phyloP scores from a whole-genome alignment of 1,140 invertebrate genomes.

The Plodia interpunctella region DNA sequence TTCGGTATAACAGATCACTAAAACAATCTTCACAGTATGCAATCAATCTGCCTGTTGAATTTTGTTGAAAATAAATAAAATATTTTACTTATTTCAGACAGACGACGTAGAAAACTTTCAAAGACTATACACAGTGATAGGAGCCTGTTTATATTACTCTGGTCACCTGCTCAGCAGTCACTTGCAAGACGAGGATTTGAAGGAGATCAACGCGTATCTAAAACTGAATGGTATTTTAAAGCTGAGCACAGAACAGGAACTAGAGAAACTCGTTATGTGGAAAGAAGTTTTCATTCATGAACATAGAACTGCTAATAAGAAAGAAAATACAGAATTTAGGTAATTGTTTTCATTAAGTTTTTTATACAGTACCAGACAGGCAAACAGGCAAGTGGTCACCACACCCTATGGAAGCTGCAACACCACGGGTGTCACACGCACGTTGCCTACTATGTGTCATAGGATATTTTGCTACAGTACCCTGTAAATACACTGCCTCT shows the following conservation, averaged over 20 bases:
- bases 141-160: conserved; percentile 84
- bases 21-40: too few species aligned
- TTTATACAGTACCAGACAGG: too few species aligned
- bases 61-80: background rate
- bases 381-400: too few species aligned
- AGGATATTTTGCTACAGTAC: too few species aligned
- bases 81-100: conserved; percentile 76
- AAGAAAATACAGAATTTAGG: conserved; percentile 55
- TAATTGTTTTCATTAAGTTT: too few species aligned
- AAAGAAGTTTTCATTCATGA: conserved; percentile 81
- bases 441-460: too few species aligned
- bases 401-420: too few species aligned
- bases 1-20: too few species aligned
- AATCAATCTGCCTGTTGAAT: too few species aligned
- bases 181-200: conserved; percentile 82
- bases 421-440: too few species aligned
- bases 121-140: conserved; percentile 85
- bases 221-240: conserved; percentile 82
- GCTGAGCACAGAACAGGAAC: conserved; percentile 80
- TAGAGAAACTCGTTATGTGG: conserved; percentile 86
- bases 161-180: conserved; percentile 85
- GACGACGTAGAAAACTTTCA: conserved; percentile 88
- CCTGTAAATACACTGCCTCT: too few species aligned
- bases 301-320: conserved; percentile 51
- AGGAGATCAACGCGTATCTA: conserved; percentile 84